Evolutionary conservation across 2,888 invertebrate genomes (phyloP).

Genomic region (Dryobota labecula): DNA sequence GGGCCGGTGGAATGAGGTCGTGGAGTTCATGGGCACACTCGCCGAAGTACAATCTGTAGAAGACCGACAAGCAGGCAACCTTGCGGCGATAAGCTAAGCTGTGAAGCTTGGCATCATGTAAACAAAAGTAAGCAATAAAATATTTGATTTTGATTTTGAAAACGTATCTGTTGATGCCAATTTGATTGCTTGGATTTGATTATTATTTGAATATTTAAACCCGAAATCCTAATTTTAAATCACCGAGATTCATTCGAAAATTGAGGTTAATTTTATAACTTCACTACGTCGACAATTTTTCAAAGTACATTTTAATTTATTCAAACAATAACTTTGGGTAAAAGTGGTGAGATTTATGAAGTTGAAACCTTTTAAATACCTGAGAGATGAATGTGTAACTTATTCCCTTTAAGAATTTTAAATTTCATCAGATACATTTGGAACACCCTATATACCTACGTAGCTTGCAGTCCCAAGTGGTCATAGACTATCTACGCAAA

Average conservation of each 20-base stretch:
- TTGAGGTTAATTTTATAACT: neutral
- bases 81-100: no score
- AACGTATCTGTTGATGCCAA: neutral
- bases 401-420: neutral
- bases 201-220: neutral
- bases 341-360: neutral
- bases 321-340: neutral
- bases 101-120: no score
- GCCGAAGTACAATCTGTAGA: no score
- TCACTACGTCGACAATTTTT: neutral
- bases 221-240: neutral
- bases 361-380: neutral
- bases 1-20: no score
- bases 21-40: no score
- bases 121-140: no score
- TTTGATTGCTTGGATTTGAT: neutral
- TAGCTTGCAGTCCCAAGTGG: neutral
- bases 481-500: neutral
- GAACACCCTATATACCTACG: neutral
- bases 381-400: neutral
- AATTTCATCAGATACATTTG: no score
- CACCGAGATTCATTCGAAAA: neutral
- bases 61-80: no score
- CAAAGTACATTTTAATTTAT: neutral
- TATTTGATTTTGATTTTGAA: no score